Conservation (phyloP, 2,797 vertebrate genomes). For the Crypturellus tataupa region DNA sequence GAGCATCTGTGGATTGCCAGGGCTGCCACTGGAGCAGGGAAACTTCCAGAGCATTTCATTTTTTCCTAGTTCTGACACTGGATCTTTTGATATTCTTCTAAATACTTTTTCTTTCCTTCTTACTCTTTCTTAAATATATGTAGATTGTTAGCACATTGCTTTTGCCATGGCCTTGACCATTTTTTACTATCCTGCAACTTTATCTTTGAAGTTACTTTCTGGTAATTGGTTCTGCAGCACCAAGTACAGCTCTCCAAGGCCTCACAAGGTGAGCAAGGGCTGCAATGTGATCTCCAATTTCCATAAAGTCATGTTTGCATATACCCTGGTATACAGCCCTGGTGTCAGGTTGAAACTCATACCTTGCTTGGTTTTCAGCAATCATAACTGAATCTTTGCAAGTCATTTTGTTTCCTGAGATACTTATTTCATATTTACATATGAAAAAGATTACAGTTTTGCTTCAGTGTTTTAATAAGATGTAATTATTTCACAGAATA, state of each 20-base stretch:
- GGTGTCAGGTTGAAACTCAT: not conserved
- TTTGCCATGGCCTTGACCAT: not conserved
- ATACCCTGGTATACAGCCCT: rapidly evolving
- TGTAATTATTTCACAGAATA: not conserved
- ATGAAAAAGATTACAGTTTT: not conserved
- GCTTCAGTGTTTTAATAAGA: not conserved
- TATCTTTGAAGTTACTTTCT: not conserved
- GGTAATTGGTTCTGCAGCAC: not conserved
- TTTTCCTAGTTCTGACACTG: not conserved
- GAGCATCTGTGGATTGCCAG: not conserved
- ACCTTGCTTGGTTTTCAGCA: not conserved
- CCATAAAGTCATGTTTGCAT: not conserved
- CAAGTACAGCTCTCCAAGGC: not conserved
- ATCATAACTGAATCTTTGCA: not conserved
- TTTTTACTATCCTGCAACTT: not conserved
- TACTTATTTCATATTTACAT: not conserved
- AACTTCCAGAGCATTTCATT: not conserved
- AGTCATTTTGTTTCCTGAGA: not conserved
- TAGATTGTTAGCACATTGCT: rapidly evolving
- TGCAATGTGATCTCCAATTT: not conserved
- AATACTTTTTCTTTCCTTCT: not conserved
- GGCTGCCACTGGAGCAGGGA: not conserved
- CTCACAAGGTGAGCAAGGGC: not conserved
- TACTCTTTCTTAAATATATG: not conserved
- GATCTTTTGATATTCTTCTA: not conserved